A percentile compares a stretch with the other conserved stretches of the same genome.
These are phyloP conservation scores for Microctenopoma stevenorrisi DNA, from an alignment of 2,797 vertebrate species.

Conservation along the genomic window DNA sequence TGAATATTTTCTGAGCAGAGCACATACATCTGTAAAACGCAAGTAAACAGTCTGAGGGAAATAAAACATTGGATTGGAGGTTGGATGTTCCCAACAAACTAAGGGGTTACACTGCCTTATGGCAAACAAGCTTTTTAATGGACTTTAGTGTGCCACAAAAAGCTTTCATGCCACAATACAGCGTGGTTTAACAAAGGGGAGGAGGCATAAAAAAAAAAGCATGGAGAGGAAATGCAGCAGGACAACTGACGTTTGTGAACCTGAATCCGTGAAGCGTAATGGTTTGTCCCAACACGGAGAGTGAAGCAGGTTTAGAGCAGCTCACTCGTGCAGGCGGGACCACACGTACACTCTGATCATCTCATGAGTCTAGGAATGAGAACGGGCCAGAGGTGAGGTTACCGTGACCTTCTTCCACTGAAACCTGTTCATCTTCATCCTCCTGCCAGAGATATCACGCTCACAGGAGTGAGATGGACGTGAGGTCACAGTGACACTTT, in stretches of 20 bases:
- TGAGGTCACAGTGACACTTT: no score
- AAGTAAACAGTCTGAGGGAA: slow-evolving; percentile 9
- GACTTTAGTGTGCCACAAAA: not conserved
- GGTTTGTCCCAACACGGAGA: slow-evolving; percentile 44
- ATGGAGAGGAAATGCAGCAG: slow-evolving; percentile 17
- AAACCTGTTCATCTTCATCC: no score
- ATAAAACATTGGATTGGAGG: not conserved
- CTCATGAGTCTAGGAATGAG: no score
- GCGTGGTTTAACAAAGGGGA: not conserved
- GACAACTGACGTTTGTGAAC: slow-evolving; percentile 8
- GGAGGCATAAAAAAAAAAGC: slow-evolving; percentile 34
- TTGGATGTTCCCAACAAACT: not conserved
- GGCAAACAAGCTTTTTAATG: slow-evolving; percentile 43
- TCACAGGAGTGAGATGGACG: no score
- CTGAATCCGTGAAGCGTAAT: slow-evolving; percentile 35
- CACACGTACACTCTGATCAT: no score
- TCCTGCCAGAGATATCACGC: no score
- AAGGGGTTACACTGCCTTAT: slow-evolving; percentile 22
- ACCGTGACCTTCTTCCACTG: no score
- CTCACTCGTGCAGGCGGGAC: no score
- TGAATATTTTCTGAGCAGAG: slow-evolving; percentile 11
- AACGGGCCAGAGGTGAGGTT: no score
- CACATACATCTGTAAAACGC: not conserved
- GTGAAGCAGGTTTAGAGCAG: slow-evolving; percentile 9
- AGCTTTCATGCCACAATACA: no score